These are phyloP conservation scores for Buphagus erythrorhynchus DNA, from an alignment of 2,797 vertebrate species.

Conservation along the genomic window DNA sequence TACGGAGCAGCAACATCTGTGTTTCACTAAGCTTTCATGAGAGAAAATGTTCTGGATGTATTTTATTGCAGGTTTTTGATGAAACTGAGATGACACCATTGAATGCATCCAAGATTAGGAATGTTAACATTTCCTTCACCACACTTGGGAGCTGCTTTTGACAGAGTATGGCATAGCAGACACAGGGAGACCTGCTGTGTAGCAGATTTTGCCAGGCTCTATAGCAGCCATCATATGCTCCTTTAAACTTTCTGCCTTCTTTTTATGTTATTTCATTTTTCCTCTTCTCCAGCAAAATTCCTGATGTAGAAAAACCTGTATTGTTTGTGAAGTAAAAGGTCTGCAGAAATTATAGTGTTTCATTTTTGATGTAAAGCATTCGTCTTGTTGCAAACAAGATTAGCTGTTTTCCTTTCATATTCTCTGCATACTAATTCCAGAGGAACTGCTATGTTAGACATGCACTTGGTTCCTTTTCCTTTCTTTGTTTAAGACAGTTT, in stretches of 20 bases:
- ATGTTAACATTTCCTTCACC: conserved; percentile 34
- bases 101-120: conserved; percentile 48
- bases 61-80: conserved; percentile 37
- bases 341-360: conserved; percentile 29
- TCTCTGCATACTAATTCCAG: conserved; percentile 32
- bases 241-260: conserved; percentile 15
- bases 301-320: neutral
- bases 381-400: conserved; percentile 26
- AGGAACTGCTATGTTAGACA: neutral
- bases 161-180: conserved; percentile 8
- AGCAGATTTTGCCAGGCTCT: conserved; percentile 33
- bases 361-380: neutral
- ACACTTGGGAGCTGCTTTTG: conserved; percentile 23
- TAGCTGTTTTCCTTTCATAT: conserved; percentile 4
- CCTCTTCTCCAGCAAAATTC: neutral
- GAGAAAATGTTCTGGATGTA: neutral
- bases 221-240: neutral
- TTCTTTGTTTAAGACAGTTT: neutral
- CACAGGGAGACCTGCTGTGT: conserved; percentile 11
- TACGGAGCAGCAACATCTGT: conserved; percentile 21
- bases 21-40: conserved; percentile 21
- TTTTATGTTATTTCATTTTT: neutral
- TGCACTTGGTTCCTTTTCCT: neutral
- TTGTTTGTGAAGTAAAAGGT: conserved; percentile 29
- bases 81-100: conserved; percentile 26